Evolutionary conservation across 2,888 invertebrate species (phyloP).

Genomic region (Pammene fasciana): DNA sequence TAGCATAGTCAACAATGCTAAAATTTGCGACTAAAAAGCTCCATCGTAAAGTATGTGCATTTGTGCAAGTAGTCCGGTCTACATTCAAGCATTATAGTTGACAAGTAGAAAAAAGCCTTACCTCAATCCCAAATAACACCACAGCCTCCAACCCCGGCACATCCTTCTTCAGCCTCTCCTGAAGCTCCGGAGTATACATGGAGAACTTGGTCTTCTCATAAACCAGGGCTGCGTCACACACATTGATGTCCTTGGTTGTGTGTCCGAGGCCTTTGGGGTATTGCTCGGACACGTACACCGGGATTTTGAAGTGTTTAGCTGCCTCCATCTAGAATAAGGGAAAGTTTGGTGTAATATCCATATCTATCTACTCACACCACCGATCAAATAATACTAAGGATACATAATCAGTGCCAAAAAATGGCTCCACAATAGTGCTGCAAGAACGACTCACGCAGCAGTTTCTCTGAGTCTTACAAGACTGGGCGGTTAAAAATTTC

Average conservation of each 20-base stretch:
- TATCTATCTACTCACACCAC: no score
- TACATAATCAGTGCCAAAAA: no score
- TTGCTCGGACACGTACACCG: conserved; percentile 88
- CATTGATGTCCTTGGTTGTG: conserved; percentile 87
- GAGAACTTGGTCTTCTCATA: conserved; percentile 90
- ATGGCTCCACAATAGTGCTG: no score
- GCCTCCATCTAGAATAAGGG: conserved; percentile 85
- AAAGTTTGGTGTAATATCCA: not conserved
- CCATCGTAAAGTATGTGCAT: no score
- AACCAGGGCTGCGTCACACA: conserved; percentile 84
- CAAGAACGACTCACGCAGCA: no score
- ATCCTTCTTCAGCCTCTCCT: conserved; percentile 79
- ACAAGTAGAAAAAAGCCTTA: conserved; percentile 54
- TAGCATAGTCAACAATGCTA: no score
- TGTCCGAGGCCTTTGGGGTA: conserved; percentile 89
- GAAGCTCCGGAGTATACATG: conserved; percentile 88
- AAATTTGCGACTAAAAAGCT: no score
- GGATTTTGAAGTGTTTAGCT: conserved; percentile 85
- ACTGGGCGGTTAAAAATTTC: no score
- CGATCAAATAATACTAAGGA: no score
- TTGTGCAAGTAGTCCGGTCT: no score
- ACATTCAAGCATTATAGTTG: no score
- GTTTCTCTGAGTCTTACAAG: no score
- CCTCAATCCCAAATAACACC: conserved; percentile 87
- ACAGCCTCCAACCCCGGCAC: conserved; percentile 81